Conservation (phyloP, 2,113 vertebrate genomes). For the Megatriorchis doriae region DNA sequence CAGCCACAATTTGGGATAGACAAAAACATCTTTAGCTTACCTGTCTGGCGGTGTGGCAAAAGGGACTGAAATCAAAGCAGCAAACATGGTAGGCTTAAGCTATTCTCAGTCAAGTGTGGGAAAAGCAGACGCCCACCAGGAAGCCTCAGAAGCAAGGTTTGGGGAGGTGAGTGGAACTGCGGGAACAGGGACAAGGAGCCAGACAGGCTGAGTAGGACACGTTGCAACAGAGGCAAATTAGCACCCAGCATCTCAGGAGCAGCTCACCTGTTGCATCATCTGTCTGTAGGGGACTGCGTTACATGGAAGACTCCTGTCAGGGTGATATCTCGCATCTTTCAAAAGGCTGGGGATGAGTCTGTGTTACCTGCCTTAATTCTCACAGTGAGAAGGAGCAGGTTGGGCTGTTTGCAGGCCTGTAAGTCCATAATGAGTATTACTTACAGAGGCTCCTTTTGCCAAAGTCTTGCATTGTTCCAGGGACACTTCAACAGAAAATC, state of each 20-base stretch:
- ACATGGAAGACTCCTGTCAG: background rate
- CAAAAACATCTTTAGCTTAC: background rate
- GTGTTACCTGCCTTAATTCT: background rate
- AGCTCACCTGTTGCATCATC: constrained; percentile 4
- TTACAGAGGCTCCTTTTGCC: background rate
- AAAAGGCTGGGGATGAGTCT: background rate
- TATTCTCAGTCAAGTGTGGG: background rate
- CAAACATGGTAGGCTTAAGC: background rate
- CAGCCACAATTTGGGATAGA: background rate
- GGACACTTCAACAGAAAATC: background rate
- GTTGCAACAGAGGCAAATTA: constrained; percentile 12
- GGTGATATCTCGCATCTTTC: background rate
- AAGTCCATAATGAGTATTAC: background rate
- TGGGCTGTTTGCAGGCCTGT: background rate
- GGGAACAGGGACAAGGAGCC: background rate
- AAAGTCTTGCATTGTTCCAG: background rate
- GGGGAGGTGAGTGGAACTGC: background rate
- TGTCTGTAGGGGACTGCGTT: background rate
- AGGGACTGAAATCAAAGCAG: background rate
- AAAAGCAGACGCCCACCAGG: background rate
- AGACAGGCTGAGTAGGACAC: background rate
- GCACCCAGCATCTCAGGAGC: background rate
- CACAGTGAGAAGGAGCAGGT: background rate
- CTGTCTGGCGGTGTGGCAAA: background rate
- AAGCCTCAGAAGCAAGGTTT: background rate